Evolutionary conservation across 2,113 vertebrate genomes (phyloP).

Genomic region (Chauna torquata): DNA sequence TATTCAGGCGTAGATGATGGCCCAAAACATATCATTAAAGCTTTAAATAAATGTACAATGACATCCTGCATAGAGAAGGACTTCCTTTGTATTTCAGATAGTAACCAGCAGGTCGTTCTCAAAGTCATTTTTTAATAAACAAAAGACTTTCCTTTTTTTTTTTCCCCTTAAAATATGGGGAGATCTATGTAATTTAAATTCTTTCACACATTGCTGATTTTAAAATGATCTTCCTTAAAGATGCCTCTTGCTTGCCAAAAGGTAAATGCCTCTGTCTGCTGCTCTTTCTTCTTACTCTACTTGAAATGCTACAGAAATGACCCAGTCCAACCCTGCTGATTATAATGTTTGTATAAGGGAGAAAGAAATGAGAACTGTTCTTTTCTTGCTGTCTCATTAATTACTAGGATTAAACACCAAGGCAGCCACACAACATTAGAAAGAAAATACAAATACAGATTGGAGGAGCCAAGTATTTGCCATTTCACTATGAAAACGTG

Average conservation of each 20-base stretch:
- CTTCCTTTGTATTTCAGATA: not conserved
- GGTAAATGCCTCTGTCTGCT: slow-evolving; percentile 25
- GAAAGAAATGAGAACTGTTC: not conserved
- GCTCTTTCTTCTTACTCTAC: not conserved
- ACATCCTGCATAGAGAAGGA: not conserved
- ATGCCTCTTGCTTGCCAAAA: not conserved
- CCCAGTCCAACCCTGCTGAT: not conserved
- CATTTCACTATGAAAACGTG: not conserved
- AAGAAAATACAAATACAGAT: not conserved
- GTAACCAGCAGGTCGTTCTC: not conserved
- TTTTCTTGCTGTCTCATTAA: not conserved
- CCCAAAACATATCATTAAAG: slow-evolving; percentile 49
- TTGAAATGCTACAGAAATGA: not conserved
- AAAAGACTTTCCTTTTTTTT: not conserved
- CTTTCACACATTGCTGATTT: not conserved
- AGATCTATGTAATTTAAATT: not conserved
- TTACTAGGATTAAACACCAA: not conserved
- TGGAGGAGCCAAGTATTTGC: not conserved
- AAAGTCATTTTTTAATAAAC: slow-evolving; percentile 20
- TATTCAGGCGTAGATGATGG: not conserved
- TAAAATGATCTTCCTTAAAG: not conserved
- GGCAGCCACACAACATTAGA: not conserved
- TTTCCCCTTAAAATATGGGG: not conserved
- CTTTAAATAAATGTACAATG: slow-evolving; percentile 56
- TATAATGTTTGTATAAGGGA: not conserved